Percentiles rank a stretch among this genome's conserved stretches.
Conservation (phyloP, 2,113 vertebrate genomes). For the Galemys pyrenaicus region DNA sequence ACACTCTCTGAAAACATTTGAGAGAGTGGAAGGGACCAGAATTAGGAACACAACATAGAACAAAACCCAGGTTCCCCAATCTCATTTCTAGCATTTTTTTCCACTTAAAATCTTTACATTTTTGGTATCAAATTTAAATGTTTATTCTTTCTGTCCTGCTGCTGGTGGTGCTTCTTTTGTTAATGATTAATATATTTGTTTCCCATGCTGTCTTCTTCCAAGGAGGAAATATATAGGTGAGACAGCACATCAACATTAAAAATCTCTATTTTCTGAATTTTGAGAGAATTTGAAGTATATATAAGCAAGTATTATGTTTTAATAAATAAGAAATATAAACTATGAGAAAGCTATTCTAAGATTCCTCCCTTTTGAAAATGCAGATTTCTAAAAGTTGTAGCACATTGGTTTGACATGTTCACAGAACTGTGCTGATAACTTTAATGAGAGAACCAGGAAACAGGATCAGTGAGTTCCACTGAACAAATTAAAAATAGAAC, state of each 20-base stretch:
- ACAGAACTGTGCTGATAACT: background rate
- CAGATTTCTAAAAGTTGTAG: background rate
- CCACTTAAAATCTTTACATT: background rate
- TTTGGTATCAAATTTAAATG: background rate
- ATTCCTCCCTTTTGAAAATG: background rate
- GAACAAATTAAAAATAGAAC: background rate
- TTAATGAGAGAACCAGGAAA: slow-evolving; percentile 1
- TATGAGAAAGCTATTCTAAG: background rate
- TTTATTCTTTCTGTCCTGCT: background rate
- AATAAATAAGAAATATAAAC: background rate
- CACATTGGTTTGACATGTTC: background rate
- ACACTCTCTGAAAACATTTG: background rate
- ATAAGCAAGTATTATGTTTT: background rate
- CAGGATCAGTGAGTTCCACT: background rate
- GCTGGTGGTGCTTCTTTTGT: background rate
- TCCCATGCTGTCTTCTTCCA: background rate
- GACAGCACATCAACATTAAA: background rate
- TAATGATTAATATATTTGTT: background rate
- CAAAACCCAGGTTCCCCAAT: background rate
- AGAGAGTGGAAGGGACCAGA: background rate
- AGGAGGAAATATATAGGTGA: background rate
- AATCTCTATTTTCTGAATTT: background rate
- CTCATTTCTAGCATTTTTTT: background rate
- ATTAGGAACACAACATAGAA: background rate
- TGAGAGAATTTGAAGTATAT: background rate